Evolutionary conservation across 1,140 invertebrate genomes (phyloP), one percentile per base, ranked within the genome.

Genomic region (Stegodyphus dumicola): DNA sequence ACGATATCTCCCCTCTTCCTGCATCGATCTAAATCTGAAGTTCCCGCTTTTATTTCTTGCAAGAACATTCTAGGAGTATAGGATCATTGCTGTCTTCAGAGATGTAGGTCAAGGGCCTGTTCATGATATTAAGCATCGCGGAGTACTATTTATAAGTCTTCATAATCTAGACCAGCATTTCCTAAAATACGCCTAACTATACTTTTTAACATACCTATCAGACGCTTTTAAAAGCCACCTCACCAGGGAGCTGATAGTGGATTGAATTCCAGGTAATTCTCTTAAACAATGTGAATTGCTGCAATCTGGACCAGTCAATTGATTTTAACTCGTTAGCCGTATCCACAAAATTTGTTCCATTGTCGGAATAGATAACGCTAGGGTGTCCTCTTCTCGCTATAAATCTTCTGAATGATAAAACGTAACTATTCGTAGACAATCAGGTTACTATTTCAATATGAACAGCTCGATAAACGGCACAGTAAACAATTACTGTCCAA

Each of bases 211-310:
- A 56, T 13, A 4, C 18, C 17, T 6, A 78, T 10, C 6, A 65
- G 10, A 13, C 56, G 7, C 49, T 77, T 18, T 9, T 52, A 78
- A 56, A 69, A 78, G 17, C 76, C 76, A 49, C 76, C 65, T 48
- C 76, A 67, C 13, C 76, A 78, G 0, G 49, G 9, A 0, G 60
- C 64, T n/a, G 17, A 7, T 51, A 33, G 15, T 10, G 18, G 15
- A 18, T 48, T 70, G 48, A 48, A 48, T 18, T 64, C 10, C 54
- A 76, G 10, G 13, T 33, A 13, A 76, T 64, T 33, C 33, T 3
- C 33, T 33, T 33, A 33, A 33, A 33, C 33, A 3, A 33, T 33
- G 33, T 33, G 33, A 33, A 74, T 49, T 74, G 18, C 11, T 17
- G 51, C n/a, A 74, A 18, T 54, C n/a, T 10, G 6, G 15, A 33